Conservation (phyloP, 2,888 invertebrate species). For the Endomychus coccineus region DNA sequence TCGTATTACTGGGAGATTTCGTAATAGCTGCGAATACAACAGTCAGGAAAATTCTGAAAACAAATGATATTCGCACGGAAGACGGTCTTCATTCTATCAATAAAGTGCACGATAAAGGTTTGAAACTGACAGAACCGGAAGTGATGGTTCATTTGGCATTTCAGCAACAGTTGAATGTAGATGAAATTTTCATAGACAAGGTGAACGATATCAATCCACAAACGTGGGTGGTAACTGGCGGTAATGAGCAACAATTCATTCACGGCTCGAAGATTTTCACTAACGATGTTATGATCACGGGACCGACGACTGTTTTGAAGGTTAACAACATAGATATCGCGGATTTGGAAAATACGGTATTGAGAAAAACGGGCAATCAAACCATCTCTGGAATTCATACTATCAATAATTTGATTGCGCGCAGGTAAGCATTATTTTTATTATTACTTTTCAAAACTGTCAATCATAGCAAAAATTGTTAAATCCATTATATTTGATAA, state of each 20-base stretch:
- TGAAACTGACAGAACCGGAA: slow-evolving; percentile 33
- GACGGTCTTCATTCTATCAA: slow-evolving; percentile 32
- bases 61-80: slow-evolving; percentile 33
- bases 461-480: not conserved
- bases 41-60: slow-evolving; percentile 40
- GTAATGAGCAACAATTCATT: slow-evolving; percentile 41
- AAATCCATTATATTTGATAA: too few species aligned
- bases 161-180: slow-evolving; percentile 34
- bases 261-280: slow-evolving; percentile 46
- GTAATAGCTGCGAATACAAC: slow-evolving; percentile 44
- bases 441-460: not conserved
- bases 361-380: slow-evolving; percentile 44
- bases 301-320: slow-evolving; percentile 40
- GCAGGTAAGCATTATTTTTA: slow-evolving; percentile 21
- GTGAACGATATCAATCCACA: slow-evolving; percentile 44
- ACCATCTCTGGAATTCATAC: slow-evolving; percentile 41
- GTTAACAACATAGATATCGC: slow-evolving; percentile 46
- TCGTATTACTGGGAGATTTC: slow-evolving; percentile 42
- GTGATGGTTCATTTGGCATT: slow-evolving; percentile 39
- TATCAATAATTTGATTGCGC: slow-evolving; percentile 35
- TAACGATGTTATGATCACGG: slow-evolving; percentile 41
- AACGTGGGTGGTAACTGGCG: slow-evolving; percentile 41
- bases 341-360: slow-evolving; percentile 39
- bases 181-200: slow-evolving; percentile 40
- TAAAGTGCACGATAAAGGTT: slow-evolving; percentile 33